A percentile compares a stretch with the other conserved stretches of the same genome.
These are phyloP conservation scores for Sisor rabdophorus DNA, from an alignment of 2,113 vertebrate species.

Conservation along the genomic window DNA sequence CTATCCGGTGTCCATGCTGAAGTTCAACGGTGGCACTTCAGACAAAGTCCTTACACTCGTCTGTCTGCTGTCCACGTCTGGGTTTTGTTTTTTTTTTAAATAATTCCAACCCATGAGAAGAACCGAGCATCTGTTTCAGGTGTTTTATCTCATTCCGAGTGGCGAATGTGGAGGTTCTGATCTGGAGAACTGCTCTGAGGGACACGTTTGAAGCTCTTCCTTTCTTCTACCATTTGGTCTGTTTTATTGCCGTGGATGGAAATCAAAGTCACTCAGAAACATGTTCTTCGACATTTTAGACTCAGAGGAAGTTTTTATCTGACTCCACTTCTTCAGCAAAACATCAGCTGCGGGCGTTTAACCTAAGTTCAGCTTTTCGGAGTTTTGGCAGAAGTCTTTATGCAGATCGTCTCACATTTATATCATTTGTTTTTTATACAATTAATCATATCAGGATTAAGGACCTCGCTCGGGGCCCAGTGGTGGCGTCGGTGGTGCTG, in stretches of 20 bases:
- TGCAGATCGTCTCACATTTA: too few species aligned
- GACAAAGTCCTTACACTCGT: not conserved
- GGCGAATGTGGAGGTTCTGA: not conserved
- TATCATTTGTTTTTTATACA: too few species aligned
- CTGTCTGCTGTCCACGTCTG: not conserved
- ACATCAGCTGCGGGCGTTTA: not conserved
- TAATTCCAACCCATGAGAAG: not conserved
- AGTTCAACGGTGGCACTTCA: not conserved
- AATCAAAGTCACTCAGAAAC: slow-evolving; percentile 4
- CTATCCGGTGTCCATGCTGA: too few species aligned
- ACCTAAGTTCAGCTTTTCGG: too few species aligned
- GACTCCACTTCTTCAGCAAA: not conserved
- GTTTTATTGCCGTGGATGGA: not conserved
- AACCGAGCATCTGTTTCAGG: not conserved
- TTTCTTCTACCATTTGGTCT: not conserved
- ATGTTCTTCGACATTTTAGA: not conserved
- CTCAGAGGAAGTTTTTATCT: not conserved
- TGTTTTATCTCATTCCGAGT: not conserved
- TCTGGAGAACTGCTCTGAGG: not conserved
- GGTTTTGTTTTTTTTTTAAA: not conserved
- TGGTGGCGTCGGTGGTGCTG: too few species aligned
- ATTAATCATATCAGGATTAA: too few species aligned
- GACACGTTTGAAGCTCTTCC: not conserved
- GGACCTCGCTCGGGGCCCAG: too few species aligned
- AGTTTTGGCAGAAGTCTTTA: too few species aligned